These are phyloP conservation scores for Sebastes hopkinsi DNA, from an alignment of 2,797 vertebrate species.

Conservation along the genomic window DNA sequence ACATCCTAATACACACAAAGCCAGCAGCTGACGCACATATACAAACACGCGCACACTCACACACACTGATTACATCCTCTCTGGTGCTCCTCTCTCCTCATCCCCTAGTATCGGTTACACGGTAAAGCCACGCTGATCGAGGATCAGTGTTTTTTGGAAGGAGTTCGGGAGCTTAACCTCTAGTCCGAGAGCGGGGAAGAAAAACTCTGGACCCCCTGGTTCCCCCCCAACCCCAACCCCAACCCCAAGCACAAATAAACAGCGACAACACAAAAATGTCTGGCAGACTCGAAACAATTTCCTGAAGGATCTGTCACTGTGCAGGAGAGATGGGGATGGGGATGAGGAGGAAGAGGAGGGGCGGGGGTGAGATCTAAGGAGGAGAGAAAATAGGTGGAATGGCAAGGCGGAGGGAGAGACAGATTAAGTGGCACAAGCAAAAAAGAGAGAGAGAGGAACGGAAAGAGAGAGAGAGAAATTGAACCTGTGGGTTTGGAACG, in stretches of 20 bases:
- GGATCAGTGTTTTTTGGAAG: conserved; percentile 66
- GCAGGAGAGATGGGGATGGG: conserved; percentile 45
- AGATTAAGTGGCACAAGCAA: conserved; percentile 61
- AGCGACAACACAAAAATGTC: conserved; percentile 74
- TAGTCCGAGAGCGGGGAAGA: conserved; percentile 38
- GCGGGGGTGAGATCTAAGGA: conserved; percentile 41
- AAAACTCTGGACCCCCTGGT: conserved; percentile 19
- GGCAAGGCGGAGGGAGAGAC: conserved; percentile 40
- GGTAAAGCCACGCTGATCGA: conserved; percentile 66
- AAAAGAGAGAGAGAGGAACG: not conserved
- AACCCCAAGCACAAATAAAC: conserved; percentile 76
- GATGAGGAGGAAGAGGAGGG: not conserved
- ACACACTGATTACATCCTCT: conserved; percentile 74
- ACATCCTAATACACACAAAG: conserved; percentile 76
- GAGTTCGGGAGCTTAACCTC: conserved; percentile 72
- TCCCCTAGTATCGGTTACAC: conserved; percentile 71
- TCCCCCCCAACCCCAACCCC: conserved; percentile 34
- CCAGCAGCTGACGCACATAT: conserved; percentile 48
- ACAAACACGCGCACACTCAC: conserved; percentile 36
- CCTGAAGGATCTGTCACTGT: conserved; percentile 79
- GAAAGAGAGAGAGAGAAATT: conserved; percentile 42
- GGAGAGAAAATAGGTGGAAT: conserved; percentile 58
- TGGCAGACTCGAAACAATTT: conserved; percentile 79
- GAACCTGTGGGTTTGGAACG: conserved; percentile 48
- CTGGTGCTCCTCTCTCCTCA: conserved; percentile 62